Evolutionary conservation across 2,888 invertebrate species (phyloP).

Genomic region (Eilema depressum): DNA sequence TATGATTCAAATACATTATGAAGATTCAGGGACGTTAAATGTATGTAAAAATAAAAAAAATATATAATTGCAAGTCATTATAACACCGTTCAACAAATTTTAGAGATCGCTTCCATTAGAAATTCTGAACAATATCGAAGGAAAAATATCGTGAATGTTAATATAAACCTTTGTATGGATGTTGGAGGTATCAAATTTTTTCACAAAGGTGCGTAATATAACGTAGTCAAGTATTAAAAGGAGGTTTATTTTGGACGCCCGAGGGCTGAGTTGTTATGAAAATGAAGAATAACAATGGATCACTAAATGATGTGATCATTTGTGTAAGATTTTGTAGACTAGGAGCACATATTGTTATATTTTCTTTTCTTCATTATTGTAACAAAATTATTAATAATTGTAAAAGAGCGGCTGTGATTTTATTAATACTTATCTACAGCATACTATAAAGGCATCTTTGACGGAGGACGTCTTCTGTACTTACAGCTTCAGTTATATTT

Average conservation of each 20-base stretch:
- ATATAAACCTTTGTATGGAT: neutral
- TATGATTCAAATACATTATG: too few species aligned
- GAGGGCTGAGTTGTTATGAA: neutral
- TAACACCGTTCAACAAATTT: neutral
- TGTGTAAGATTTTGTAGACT: neutral
- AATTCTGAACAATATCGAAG: neutral
- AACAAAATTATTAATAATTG: neutral
- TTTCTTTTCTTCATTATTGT: neutral
- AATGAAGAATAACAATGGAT: neutral
- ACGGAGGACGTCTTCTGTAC: too few species aligned
- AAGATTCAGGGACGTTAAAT: neutral
- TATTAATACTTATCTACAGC: neutral
- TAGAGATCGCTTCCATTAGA: neutral
- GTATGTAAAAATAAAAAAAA: neutral
- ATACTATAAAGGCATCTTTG: too few species aligned
- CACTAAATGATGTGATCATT: neutral
- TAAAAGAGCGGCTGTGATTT: neutral
- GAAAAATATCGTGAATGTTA: neutral
- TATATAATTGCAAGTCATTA: neutral
- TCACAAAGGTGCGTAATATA: constrained; percentile 3
- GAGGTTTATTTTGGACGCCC: neutral
- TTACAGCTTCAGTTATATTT: too few species aligned
- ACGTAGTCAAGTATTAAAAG: constrained; percentile 1
- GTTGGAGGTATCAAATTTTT: neutral
- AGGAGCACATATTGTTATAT: neutral